Evolutionary conservation across 2,888 invertebrate species (phyloP).

Genomic region (Atethmia centrago): DNA sequence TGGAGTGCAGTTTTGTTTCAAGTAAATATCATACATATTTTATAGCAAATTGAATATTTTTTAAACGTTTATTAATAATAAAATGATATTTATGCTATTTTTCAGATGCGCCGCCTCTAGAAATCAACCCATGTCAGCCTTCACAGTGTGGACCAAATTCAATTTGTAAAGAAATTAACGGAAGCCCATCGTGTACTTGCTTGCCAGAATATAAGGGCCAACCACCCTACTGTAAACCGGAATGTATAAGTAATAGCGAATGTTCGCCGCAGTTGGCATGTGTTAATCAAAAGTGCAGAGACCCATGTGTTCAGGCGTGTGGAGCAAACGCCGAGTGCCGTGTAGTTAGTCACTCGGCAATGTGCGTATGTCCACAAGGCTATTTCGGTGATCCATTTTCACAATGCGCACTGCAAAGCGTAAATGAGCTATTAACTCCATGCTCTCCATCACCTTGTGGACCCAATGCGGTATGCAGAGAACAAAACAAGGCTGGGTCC

Average conservation of each 20-base stretch:
- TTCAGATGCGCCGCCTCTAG: conserved; percentile 76
- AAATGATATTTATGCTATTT: conserved; percentile 43
- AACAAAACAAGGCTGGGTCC: conserved; percentile 92
- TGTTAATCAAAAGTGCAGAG: conserved; percentile 93
- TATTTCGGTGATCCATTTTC: conserved; percentile 92
- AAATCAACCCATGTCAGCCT: conserved; percentile 93
- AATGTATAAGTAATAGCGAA: conserved; percentile 95
- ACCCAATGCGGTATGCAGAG: conserved; percentile 92
- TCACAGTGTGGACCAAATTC: conserved; percentile 95
- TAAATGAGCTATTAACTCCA: conserved; percentile 90
- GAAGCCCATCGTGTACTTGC: conserved; percentile 94
- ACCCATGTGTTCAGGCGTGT: conserved; percentile 94
- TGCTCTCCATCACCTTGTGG: conserved; percentile 94
- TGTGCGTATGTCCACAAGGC: conserved; percentile 93
- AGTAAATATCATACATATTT: conserved; percentile 73
- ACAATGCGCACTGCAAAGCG: conserved; percentile 87
- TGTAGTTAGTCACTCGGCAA: conserved; percentile 94
- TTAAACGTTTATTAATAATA: not conserved
- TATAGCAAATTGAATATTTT: not conserved
- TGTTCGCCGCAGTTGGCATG: conserved; percentile 93
- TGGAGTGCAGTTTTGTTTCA: conserved; percentile 83
- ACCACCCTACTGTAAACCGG: conserved; percentile 95
- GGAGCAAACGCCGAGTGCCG: conserved; percentile 93
- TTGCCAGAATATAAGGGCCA: conserved; percentile 92
- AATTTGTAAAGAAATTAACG: conserved; percentile 92